Percentiles rank a stretch among this genome's conserved stretches.
Evolutionary conservation across 2,113 vertebrate genomes (phyloP).

Genomic region (Furnarius figulus): DNA sequence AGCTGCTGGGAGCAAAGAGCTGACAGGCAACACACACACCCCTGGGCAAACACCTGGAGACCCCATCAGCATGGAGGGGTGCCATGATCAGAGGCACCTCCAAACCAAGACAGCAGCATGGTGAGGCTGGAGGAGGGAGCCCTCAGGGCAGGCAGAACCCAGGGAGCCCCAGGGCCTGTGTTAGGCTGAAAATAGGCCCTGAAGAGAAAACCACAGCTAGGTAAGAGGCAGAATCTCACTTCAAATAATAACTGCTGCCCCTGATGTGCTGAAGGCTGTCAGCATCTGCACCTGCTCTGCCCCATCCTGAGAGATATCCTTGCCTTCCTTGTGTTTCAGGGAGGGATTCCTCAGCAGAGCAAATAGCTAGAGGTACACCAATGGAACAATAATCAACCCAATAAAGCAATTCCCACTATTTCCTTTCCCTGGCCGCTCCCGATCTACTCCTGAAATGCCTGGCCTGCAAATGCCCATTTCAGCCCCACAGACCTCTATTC

Average conservation of each 20-base stretch:
- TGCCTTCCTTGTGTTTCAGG: neutral
- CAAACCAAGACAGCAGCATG: neutral
- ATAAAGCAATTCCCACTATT: neutral
- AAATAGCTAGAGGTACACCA: neutral
- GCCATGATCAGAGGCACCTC: neutral
- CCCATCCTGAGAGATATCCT: constrained; percentile 74
- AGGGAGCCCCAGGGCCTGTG: neutral
- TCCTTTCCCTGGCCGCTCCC: neutral
- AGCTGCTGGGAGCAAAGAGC: neutral
- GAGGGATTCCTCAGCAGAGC: neutral
- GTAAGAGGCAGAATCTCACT: neutral
- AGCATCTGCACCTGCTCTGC: constrained; percentile 71
- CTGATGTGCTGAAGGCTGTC: neutral
- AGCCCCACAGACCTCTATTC: neutral
- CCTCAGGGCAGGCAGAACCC: neutral
- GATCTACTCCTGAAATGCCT: rapidly evolving
- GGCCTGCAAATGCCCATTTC: neutral
- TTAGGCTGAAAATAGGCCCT: neutral
- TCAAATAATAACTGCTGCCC: neutral
- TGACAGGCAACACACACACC: neutral
- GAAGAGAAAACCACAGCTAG: neutral
- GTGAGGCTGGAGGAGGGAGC: neutral
- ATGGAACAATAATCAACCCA: neutral
- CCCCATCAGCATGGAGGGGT: rapidly evolving
- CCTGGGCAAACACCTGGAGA: neutral